Conservation (phyloP, 2,797 vertebrate genomes). For the Sebastes diploproa region DNA sequence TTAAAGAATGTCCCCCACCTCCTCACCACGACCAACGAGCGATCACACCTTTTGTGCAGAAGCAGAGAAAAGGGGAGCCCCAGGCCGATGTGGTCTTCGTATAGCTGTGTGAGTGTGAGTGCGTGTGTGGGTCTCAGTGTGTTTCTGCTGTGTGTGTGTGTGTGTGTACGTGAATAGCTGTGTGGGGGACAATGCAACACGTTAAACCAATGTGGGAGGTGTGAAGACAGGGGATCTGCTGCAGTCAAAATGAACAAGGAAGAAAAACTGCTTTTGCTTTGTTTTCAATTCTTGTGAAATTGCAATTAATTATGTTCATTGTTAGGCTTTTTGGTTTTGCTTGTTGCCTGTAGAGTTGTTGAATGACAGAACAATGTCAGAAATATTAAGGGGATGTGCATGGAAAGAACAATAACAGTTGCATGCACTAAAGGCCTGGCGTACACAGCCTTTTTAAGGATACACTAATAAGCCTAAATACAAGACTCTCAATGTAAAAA, state of each 20-base stretch:
- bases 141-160: conserved; percentile 40
- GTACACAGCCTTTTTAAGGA: not conserved
- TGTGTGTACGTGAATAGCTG: conserved; percentile 54
- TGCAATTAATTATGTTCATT: conserved; percentile 57
- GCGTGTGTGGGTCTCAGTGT: conserved; percentile 32
- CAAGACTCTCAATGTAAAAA: not conserved
- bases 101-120: conserved; percentile 15
- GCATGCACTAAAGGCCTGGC: not conserved
- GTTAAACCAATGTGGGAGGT: conserved; percentile 79
- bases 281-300: conserved; percentile 54
- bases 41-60: conserved; percentile 68
- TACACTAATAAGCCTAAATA: not conserved
- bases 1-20: conserved; percentile 67
- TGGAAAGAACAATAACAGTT: not conserved
- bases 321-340: conserved; percentile 28
- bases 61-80: conserved; percentile 65
- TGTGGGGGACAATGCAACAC: conserved; percentile 79
- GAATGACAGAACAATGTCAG: not conserved
- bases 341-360: conserved; percentile 6
- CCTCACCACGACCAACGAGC: conserved; percentile 43
- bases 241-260: conserved; percentile 76
- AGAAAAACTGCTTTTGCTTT: conserved; percentile 65
- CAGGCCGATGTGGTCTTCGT: conserved; percentile 62
- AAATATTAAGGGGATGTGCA: not conserved
- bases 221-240: conserved; percentile 75